Conservation (phyloP, 1,140 invertebrate species). For the Harlomillsia oculata region DNA sequence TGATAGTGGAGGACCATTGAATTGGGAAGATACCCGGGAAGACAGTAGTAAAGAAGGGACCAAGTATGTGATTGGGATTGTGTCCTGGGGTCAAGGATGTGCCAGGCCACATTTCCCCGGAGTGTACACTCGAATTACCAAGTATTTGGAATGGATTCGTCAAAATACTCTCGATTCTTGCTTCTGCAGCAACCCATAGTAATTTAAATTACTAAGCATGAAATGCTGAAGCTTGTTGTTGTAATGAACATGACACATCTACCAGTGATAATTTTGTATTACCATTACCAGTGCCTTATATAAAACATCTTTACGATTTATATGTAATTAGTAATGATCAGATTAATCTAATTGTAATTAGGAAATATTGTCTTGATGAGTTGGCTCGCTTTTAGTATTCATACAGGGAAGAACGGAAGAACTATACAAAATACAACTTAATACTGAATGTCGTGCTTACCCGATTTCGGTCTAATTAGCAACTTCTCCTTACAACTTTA, state of each 20-base stretch:
- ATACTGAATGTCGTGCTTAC: too few species aligned
- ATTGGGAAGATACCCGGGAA: constrained; percentile 34
- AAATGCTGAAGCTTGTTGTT: not conserved
- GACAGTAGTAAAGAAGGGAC: constrained; percentile 32
- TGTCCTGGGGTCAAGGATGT: constrained; percentile 32
- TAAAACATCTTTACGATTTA: too few species aligned
- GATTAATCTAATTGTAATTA: too few species aligned
- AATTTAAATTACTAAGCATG: too few species aligned
- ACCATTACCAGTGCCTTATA: constrained; percentile 12
- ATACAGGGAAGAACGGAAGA: too few species aligned
- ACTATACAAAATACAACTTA: too few species aligned
- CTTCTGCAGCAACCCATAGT: constrained; percentile 32
- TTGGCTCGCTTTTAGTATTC: too few species aligned
- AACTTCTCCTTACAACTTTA: too few species aligned
- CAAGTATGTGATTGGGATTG: constrained; percentile 34
- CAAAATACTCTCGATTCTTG: constrained; percentile 31
- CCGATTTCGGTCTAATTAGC: too few species aligned
- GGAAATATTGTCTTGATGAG: too few species aligned
- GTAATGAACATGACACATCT: constrained; percentile 5
- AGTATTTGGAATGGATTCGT: constrained; percentile 33
- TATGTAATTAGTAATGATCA: too few species aligned
- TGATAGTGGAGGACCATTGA: constrained; percentile 36
- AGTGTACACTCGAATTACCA: constrained; percentile 33
- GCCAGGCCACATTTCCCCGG: constrained; percentile 27
- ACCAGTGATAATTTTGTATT: constrained; percentile 14